Base-by-base conservation (phyloP, 2,797 vertebrate species). In the Takifugu rubripes region DNA sequence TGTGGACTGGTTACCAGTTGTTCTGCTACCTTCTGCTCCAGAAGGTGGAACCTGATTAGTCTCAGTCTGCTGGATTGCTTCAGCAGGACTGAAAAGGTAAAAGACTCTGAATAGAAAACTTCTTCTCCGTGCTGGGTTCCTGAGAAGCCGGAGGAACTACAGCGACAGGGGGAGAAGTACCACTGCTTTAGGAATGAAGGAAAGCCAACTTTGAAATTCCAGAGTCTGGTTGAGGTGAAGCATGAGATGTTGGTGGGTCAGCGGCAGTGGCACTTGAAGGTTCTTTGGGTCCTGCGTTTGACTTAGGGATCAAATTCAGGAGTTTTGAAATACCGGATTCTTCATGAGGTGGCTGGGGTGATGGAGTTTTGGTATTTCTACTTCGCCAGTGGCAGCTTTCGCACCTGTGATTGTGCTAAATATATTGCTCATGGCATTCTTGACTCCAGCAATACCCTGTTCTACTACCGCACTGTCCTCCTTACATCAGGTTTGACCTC, bases 371-470 rank as follows among this genome's bases (percentile, higher is more conserved):
- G 27, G 15, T 16, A 6, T 11, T 17, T 48, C 14, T 61, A 93
- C 92, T 51, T 81, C 86, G 1, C 91, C 88, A 27, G 88, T 77
- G 26, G 91, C 67, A 49, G 92, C 83, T 55, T 92, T 97, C 75
- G 91, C 91, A 52, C 92, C 86, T 53, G 92, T 93, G 25, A 93
- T 70, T 31, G 90, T 70, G 65, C 75, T 91, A 26, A 92, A 87
- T 49, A 98, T 87, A 52, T 94, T 96, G 73, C 85, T 96, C 84
- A 97, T 83, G 5, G 89, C 91, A 87, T 85, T 93, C 82, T 95
- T 97, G 36, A 97, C 87, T 56, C 90, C 93, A 59, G 85, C 79
- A 65, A 89, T 75, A 31, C 88, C 81, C 17, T 86, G 86, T 49
- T 86, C 83, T 46, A 77, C 90, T 56, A n/a, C n/a, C n/a, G 70